Percentiles rank a stretch among this genome's conserved stretches.
Conservation (phyloP, 2,888 invertebrate genomes). For the Clitarchus hookeri region DNA sequence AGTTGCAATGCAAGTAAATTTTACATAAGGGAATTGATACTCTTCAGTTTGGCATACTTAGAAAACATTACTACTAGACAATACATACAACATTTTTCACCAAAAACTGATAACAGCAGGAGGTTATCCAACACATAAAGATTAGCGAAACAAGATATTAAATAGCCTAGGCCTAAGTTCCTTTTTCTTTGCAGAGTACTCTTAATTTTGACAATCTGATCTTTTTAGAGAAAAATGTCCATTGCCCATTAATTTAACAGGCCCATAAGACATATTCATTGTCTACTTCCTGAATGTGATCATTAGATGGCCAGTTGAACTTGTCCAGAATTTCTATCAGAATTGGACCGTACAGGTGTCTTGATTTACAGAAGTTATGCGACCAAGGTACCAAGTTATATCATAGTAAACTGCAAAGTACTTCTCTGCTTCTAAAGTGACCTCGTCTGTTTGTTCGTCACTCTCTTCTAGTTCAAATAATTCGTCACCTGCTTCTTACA, state of each 20-base stretch:
- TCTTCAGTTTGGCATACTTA: too few species aligned
- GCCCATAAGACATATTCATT: background rate
- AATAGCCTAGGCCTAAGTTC: background rate
- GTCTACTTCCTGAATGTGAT: background rate
- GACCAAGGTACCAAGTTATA: background rate
- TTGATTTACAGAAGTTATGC: background rate
- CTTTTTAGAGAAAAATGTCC: background rate
- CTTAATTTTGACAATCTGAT: background rate
- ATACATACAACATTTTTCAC: too few species aligned
- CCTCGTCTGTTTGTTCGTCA: background rate
- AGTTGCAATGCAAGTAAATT: too few species aligned
- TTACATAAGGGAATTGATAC: too few species aligned
- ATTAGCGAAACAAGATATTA: too few species aligned
- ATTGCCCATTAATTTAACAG: background rate
- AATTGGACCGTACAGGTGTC: slow-evolving; percentile 18
- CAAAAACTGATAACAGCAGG: too few species aligned
- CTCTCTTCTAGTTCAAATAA: too few species aligned
- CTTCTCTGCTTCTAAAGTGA: too few species aligned
- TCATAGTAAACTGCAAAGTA: background rate
- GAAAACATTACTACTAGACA: too few species aligned
- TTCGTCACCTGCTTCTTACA: too few species aligned
- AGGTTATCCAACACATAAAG: too few species aligned
- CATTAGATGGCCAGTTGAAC: slow-evolving; percentile 29
- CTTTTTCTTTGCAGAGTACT: slow-evolving; percentile 9
- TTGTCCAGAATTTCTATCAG: slow-evolving; percentile 26